A percentile compares a stretch with the other conserved stretches of the same genome.
Evolutionary conservation across 2,888 invertebrate species (phyloP).

Genomic region (Gibbula magus): DNA sequence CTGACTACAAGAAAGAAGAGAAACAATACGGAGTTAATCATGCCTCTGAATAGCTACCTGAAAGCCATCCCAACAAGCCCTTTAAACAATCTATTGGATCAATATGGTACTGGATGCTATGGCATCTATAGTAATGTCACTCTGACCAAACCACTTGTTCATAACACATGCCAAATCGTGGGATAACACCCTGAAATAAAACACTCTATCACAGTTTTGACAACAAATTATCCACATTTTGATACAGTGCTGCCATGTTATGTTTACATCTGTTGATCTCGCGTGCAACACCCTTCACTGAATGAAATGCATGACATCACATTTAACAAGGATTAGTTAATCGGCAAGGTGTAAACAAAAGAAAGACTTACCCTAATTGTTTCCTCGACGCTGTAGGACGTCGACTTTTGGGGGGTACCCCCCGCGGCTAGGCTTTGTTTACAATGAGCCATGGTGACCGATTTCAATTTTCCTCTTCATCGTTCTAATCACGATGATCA

Average conservation of each 20-base stretch:
- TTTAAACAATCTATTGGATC: too few species aligned
- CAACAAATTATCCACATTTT: background rate
- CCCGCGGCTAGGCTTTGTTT: background rate
- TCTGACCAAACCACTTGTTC: background rate
- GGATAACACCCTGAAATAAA: background rate
- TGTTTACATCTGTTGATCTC: constrained; percentile 1
- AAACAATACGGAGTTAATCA: too few species aligned
- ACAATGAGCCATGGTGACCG: constrained; percentile 8
- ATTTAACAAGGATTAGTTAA: background rate
- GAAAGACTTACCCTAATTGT: background rate
- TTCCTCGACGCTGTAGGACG: background rate
- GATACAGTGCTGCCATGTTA: background rate
- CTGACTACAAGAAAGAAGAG: too few species aligned
- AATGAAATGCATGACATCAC: background rate
- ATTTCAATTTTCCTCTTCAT: background rate
- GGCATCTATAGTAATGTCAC: background rate
- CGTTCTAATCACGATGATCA: background rate
- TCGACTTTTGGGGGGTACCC: background rate
- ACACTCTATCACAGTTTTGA: background rate
- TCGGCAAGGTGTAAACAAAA: constrained; percentile 3
- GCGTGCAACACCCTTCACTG: too few species aligned
- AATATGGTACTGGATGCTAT: background rate
- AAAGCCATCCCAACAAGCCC: too few species aligned
- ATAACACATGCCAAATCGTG: background rate
- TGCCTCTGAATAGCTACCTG: too few species aligned